Evolutionary conservation across 2,113 vertebrate genomes (phyloP), one percentile per base, ranked within the genome.

Genomic region (Erinaceus europaeus): DNA sequence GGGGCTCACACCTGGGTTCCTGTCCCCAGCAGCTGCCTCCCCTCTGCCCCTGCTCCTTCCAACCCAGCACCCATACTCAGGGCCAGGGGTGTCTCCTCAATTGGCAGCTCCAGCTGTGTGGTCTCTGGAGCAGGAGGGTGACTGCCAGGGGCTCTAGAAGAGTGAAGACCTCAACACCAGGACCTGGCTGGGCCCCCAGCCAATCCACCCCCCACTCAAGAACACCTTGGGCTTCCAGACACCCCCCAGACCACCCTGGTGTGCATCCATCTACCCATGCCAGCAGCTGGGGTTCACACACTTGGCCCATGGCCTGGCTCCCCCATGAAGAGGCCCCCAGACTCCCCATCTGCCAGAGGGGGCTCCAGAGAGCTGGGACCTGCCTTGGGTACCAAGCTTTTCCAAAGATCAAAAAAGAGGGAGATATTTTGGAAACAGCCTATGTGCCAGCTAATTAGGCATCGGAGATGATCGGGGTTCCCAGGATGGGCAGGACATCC

Each of bases 401-500:
- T 38, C 73, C 61, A 38, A 80, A 91, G 91, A 93, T 90, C 80
- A 91, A 93, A 93, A 86, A 69, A 87, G 38, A 55, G 61, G 27
- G 59, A 84, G 64, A 59, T 94, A 65, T 95, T 94, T 90, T 94
- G 94, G 84, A 95, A 94, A 94, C 87, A 95, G 36, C 52, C 65
- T 42, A 53, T 9, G 76, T 84, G 84, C 90, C 93, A 94, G n/a
- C 81, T 91, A 86, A 94, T 94, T 90, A 95, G 86, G 80, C 32
- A 61, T 86, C 84, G 91, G 89, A n/a, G n/a, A 69, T 90, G 73
- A 25, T 73, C 38, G 11, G 69, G 76, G n/a, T 34, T 25, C 69
- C 72, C 42, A 6, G 52, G 18, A 17, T 21, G 18, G 23, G 52
- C 52, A 53, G 23, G 52, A 23, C 18, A 23, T 21, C 18, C 52